Evolutionary conservation across 2,113 vertebrate species (phyloP), one percentile per base, ranked within the genome.

Genomic region (Coptodon rendalli): DNA sequence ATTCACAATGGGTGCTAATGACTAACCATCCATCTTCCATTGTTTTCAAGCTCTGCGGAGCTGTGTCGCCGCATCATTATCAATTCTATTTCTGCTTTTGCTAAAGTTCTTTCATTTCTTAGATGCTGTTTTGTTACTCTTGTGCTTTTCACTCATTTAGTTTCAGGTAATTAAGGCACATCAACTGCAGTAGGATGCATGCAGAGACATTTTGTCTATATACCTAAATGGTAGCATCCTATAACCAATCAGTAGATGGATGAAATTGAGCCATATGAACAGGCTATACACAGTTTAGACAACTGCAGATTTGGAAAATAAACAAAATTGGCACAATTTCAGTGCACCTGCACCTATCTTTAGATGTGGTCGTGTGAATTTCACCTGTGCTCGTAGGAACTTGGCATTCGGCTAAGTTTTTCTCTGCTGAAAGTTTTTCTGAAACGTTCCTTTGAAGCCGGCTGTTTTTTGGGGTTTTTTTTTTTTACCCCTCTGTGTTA

Each of bases 1-100:
- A 91, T 91, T 93, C 89, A 91, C 93, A 94, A 90, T 91, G 78
- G 90, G 57, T 84, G 7, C 88, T 93, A 94, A 95, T 92, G 89
- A 93, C 89, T 88, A 87, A 90, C 89, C 88, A 93, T 93, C 89
- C 84, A 73, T 95, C 91, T 89, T 84, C 76, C 76, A 89, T 92
- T 94, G 89, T 94, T 94, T 93, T 90, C 63, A 19, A 79, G 84
- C 83, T 86, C 82, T 61, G 80, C 68, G 54, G 85, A 91, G 86
- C 59, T 82, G 87, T 86, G 87, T 85, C 14, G 11, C 80, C 17
- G 38, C 76, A 34, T 73, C 85, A 90, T 89, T 90, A 91, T 91
- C 68, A 91, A 82, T 89, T 88, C 56, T 80, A 9, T 83, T 87
- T 85, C 68, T 87, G 82, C 81, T 79, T 92, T 84, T 85, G 24